phyloP scores from a whole-genome alignment of 2,888 invertebrate genomes.

The Eubasilissa splendida region DNA sequence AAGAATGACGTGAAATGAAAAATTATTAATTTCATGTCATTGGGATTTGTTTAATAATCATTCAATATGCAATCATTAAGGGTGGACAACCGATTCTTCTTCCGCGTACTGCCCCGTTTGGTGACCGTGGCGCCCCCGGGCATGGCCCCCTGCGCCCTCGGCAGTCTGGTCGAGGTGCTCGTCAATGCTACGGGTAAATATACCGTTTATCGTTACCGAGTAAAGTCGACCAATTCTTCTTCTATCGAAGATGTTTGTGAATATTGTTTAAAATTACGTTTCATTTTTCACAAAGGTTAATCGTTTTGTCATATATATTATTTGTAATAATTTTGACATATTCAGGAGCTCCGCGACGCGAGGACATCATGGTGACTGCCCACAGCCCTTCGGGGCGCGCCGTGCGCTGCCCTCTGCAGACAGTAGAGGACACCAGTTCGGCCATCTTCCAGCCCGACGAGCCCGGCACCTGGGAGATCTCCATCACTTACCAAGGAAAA shows the following conservation, averaged over 20 bases:
- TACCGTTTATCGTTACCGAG: neutral
- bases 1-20: too few relatives aligned
- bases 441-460: constrained; percentile 98
- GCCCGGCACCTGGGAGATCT: constrained; percentile 97
- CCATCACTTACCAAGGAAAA: constrained; percentile 95
- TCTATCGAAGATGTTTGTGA: neutral
- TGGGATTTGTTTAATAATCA: too few relatives aligned
- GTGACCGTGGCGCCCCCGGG: constrained; percentile 92
- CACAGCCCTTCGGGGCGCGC: constrained; percentile 91
- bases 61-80: constrained; percentile 61
- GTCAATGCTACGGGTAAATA: constrained; percentile 84
- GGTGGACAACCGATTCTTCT: constrained; percentile 80
- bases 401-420: constrained; percentile 86
- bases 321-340: constrained; percentile 38
- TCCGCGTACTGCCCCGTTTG: constrained; percentile 89
- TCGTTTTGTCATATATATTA: neutral
- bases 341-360: constrained; percentile 81
- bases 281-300: neutral
- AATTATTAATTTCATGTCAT: too few relatives aligned
- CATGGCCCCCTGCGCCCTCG: constrained; percentile 95
- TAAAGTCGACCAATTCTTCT: too few relatives aligned
- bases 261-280: neutral
- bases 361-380: constrained; percentile 93
- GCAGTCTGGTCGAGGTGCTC: constrained; percentile 95
- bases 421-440: constrained; percentile 91